Base-by-base conservation (phyloP, 2,888 invertebrate species). In the Pharmacophagus antenor region DNA sequence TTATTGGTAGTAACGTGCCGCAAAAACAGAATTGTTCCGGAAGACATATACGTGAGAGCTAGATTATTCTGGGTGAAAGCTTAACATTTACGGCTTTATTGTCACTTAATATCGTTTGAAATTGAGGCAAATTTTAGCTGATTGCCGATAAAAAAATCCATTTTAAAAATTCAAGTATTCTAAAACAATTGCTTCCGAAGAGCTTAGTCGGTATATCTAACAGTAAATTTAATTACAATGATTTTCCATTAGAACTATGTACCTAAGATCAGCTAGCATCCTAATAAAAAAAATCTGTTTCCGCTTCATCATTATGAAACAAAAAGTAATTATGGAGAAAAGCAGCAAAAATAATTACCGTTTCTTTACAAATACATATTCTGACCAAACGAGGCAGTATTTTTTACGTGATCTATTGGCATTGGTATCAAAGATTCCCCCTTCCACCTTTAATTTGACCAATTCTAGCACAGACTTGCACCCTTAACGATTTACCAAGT, bases 381-480 rank as follows among this genome's bases (percentile, higher is more conserved):
- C 37, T n/a, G 5, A 15, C n/a, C 4, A n/a, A n/a, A 6, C n/a
- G n/a, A 37, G 15, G 15, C n/a, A n/a, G 37, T 20, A 17, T 37
- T n/a, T 48, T 52, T 50, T 50, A 21, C 77, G 77, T 80, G 79
- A 67, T 65, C 58, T 70, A 79, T 79, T 80, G 65, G 74, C 79
- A 25, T 31, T 23, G 15, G 5, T 20, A 25, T 44, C 6, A 52
- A 31, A 31, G 49, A 53, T 63, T 64, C 56, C 62, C 44, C 63
- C 42, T 27, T 63, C 53, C 50, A 62, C 64, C 61, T 56, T 65
- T 79, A 73, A 81, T 81, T 81, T 79, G 72, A 79, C 80, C 78
- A 81, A 81, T 81, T 59, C 48, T 47, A 55, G 25, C 20, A 2
- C n/a, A 37, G n/a, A 37, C 42, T 44, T n/a, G 18, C 18, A n/a